Evolutionary conservation across 2,888 invertebrate genomes (phyloP).

Genomic region (Lobophora halterata): DNA sequence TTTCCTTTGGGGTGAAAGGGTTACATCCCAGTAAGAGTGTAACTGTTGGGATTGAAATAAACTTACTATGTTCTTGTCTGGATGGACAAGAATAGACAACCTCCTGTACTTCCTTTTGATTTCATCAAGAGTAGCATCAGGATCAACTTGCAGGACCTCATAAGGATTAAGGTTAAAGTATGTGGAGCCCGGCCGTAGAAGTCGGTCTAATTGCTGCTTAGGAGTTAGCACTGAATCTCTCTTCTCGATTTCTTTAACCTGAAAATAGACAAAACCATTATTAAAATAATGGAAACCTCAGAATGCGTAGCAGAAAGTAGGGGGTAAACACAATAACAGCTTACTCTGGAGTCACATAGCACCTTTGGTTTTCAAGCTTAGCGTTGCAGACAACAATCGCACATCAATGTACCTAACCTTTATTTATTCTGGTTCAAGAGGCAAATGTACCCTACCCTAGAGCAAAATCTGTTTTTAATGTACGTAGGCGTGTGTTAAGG

Average conservation of each 20-base stretch:
- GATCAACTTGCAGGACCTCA: conserved; percentile 95
- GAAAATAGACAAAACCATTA: conserved; percentile 31
- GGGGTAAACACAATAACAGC: not conserved
- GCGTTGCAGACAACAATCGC: too few species aligned
- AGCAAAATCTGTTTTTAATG: too few species aligned
- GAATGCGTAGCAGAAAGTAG: too few species aligned
- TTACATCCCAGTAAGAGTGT: too few species aligned
- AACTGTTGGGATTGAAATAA: not conserved
- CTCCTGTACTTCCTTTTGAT: conserved; percentile 98
- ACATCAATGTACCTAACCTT: too few species aligned
- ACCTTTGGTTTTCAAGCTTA: too few species aligned
- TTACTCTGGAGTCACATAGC: too few species aligned
- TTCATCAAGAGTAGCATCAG: conserved; percentile 92
- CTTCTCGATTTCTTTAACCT: conserved; percentile 99
- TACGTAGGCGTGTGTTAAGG: too few species aligned
- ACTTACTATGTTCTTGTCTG: conserved; percentile 94
- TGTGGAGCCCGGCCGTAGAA: conserved; percentile 97
- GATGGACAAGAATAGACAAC: conserved; percentile 98
- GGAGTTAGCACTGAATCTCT: conserved; percentile 98
- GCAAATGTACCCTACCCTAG: too few species aligned
- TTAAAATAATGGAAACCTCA: too few species aligned
- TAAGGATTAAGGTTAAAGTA: conserved; percentile 99
- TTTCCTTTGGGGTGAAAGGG: conserved; percentile 6
- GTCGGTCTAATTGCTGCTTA: conserved; percentile 97
- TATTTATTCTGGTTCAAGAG: too few species aligned